A percentile compares a stretch with the other conserved stretches of the same genome.
Conservation (phyloP, 2,888 invertebrate species). For the Drosophila affinis region DNA sequence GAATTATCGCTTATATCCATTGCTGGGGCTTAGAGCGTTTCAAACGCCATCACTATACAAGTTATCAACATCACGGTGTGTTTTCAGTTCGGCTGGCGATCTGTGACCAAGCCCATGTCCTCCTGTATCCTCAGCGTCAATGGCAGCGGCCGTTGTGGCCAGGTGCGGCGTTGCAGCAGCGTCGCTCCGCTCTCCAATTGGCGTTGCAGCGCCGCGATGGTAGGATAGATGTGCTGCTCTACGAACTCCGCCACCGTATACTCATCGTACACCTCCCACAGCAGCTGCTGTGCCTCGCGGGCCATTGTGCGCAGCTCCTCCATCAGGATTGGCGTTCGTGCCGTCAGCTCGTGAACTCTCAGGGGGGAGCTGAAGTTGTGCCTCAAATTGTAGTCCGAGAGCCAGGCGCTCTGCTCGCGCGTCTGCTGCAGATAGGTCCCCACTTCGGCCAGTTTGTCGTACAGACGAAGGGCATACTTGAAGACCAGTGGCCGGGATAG, state of each 20-base stretch:
- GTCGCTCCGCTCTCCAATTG: conserved; percentile 85
- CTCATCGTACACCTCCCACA: conserved; percentile 86
- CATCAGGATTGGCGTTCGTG: conserved; percentile 86
- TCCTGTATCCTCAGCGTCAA: conserved; percentile 52
- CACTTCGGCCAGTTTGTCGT: conserved; percentile 82
- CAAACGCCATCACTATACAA: conserved; percentile 59
- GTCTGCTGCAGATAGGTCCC: conserved; percentile 82
- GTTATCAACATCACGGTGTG: conserved; percentile 11
- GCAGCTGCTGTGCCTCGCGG: conserved; percentile 85
- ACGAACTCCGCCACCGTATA: conserved; percentile 87
- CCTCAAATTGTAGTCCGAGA: conserved; percentile 89
- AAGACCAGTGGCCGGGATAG: conserved; percentile 87
- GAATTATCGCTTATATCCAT: conserved; percentile 35
- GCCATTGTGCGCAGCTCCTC: conserved; percentile 85
- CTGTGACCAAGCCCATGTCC: conserved; percentile 58
- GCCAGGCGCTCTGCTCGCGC: conserved; percentile 85
- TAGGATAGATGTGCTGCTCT: conserved; percentile 87
- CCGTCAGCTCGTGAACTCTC: conserved; percentile 87
- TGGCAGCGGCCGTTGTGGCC: conserved; percentile 87
- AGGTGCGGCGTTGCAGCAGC: conserved; percentile 85
- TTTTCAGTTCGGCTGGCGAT: conserved; percentile 6
- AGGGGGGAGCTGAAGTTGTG: conserved; percentile 88
- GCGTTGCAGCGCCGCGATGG: conserved; percentile 84
- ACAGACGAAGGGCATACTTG: conserved; percentile 83
- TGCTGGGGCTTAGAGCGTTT: conserved; percentile 62